Conservation (phyloP, 2,797 vertebrate species). For the Thalassophryne amazonica region DNA sequence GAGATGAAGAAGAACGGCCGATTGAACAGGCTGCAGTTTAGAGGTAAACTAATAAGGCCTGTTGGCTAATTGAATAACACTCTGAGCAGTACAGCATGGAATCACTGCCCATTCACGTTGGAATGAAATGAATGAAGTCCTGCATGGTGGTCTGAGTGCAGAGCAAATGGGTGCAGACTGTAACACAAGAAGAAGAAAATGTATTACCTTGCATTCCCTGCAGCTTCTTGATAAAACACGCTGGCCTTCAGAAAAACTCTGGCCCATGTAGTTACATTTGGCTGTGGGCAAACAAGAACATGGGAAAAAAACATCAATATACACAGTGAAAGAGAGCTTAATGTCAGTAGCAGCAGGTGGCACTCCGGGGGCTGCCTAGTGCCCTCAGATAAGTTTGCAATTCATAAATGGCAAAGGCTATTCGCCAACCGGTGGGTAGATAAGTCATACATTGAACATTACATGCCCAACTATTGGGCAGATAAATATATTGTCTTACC, state of each 20-base stretch:
- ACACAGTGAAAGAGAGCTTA: too few species aligned
- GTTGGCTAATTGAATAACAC: constrained; percentile 48
- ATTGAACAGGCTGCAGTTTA: constrained; percentile 40
- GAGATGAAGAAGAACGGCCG: constrained; percentile 19
- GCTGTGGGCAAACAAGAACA: constrained; percentile 69
- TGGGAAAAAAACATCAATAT: too few species aligned
- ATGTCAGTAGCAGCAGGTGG: too few species aligned
- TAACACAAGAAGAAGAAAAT: not conserved
- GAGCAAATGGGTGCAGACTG: not conserved
- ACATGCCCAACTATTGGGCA: too few species aligned
- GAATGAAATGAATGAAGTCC: not conserved
- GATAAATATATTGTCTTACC: too few species aligned
- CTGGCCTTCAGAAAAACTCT: constrained; percentile 88
- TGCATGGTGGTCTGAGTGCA: not conserved
- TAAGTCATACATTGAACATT: too few species aligned
- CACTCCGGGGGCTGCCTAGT: too few species aligned
- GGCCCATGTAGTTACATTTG: constrained; percentile 88
- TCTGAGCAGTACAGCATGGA: not conserved
- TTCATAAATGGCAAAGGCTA: too few species aligned
- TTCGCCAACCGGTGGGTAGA: too few species aligned
- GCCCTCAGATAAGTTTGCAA: too few species aligned
- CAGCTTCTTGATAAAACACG: constrained; percentile 85
- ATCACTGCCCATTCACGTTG: constrained; percentile 2
- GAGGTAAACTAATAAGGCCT: constrained; percentile 41
- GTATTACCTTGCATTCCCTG: constrained; percentile 89